Conservation (phyloP, 2,113 vertebrate genomes). For the Mastomys natalensis region DNA sequence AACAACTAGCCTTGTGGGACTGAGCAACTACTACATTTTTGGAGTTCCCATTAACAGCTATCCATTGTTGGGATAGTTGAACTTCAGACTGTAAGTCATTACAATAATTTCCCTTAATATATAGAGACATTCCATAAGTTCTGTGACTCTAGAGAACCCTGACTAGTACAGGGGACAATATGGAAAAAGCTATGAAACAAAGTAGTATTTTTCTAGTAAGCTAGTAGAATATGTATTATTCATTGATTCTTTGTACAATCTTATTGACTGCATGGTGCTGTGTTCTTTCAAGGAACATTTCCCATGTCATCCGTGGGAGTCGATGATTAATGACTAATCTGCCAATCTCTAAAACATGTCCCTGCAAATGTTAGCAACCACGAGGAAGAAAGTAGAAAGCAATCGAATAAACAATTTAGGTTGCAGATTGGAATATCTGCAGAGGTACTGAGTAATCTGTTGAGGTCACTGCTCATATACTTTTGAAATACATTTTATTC, state of each 20-base stretch:
- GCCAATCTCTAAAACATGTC: background rate
- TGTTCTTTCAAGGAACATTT: slow-evolving; percentile 48
- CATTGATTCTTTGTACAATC: slow-evolving; percentile 5
- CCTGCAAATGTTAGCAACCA: slow-evolving; percentile 45
- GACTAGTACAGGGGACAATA: background rate
- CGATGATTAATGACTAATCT: slow-evolving; percentile 58
- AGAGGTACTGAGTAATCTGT: slow-evolving; percentile 37
- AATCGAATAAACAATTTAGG: slow-evolving; percentile 60
- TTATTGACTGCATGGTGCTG: slow-evolving; percentile 30
- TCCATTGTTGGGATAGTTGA: too few species aligned
- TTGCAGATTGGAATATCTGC: slow-evolving; percentile 54
- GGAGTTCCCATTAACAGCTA: too few species aligned
- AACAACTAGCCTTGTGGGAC: too few species aligned
- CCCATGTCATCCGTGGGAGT: background rate
- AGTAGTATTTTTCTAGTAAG: background rate
- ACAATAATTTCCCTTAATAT: background rate
- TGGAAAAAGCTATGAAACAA: slow-evolving; percentile 2
- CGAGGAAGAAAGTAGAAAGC: slow-evolving; percentile 26
- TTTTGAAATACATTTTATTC: slow-evolving; percentile 57
- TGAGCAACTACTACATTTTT: too few species aligned
- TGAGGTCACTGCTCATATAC: slow-evolving; percentile 54
- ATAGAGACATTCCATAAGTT: too few species aligned
- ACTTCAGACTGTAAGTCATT: too few species aligned
- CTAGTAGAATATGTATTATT: background rate
- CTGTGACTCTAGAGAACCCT: too few species aligned